A percentile compares a stretch with the other conserved stretches of the same genome.
These are phyloP conservation scores for Tympanuchus pallidicinctus DNA, from an alignment of 2,113 vertebrate genomes.

Conservation along the genomic window DNA sequence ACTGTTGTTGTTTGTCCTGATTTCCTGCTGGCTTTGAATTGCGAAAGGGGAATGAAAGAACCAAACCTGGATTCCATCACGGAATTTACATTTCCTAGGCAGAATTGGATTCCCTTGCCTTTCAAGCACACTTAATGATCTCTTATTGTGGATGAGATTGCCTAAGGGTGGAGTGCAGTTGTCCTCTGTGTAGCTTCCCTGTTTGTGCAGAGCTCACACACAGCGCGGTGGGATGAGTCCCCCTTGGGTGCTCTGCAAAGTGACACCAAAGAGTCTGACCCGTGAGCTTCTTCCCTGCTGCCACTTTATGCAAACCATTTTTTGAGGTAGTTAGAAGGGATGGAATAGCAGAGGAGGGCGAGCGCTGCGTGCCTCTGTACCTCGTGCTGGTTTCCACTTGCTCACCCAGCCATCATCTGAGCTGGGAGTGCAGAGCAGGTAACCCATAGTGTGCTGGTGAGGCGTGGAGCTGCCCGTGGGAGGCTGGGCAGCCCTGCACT, in stretches of 20 bases:
- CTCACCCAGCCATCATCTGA: background rate
- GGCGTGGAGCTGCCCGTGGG: background rate
- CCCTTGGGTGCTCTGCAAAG: background rate
- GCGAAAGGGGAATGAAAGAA: conserved; percentile 1
- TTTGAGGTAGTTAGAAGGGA: background rate
- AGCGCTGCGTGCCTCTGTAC: background rate
- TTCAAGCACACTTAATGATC: conserved; percentile 38
- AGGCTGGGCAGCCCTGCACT: background rate
- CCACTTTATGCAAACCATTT: background rate
- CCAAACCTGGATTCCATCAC: conserved; percentile 10
- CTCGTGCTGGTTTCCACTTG: background rate
- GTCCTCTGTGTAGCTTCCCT: background rate
- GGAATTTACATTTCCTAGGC: background rate
- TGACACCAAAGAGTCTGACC: background rate
- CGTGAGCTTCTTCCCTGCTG: background rate
- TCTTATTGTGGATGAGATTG: background rate
- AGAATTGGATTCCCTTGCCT: conserved; percentile 24
- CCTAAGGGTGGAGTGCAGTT: background rate
- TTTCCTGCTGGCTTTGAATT: conserved; percentile 20
- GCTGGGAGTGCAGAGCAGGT: background rate
- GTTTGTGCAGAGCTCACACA: background rate
- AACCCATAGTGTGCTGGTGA: fast-evolving
- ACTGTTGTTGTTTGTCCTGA: background rate
- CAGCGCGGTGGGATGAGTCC: background rate
- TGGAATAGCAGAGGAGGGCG: background rate